phyloP scores from a whole-genome alignment of 2,888 invertebrate species.

The Apomyelois bistriatella region DNA sequence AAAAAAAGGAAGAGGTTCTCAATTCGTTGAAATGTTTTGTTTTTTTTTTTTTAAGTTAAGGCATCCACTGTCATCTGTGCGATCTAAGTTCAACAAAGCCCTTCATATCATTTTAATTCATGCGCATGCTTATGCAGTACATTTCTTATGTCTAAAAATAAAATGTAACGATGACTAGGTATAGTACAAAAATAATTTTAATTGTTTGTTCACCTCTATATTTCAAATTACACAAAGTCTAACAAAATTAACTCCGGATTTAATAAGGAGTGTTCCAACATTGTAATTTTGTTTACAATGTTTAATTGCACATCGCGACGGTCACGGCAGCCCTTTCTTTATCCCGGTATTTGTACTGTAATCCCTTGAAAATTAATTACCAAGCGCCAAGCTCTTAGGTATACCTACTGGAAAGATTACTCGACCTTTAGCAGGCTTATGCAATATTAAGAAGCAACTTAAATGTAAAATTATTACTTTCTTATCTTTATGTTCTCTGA shows the following conservation, averaged over 20 bases:
- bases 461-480: constrained; percentile 7
- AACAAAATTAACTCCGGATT: constrained; percentile 1
- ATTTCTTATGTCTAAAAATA: too few species aligned
- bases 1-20: too few species aligned
- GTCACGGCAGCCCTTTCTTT: constrained; percentile 51
- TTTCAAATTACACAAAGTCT: constrained; percentile 1
- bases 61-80: too few species aligned
- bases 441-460: constrained; percentile 37
- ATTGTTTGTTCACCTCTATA: not conserved
- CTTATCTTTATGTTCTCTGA: not conserved
- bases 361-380: constrained; percentile 76
- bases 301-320: constrained; percentile 52
- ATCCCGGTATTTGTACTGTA: constrained; percentile 66
- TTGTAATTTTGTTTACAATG: constrained; percentile 47
- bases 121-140: too few species aligned
- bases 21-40: too few species aligned
- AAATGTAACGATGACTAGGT: too few species aligned
- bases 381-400: constrained; percentile 43
- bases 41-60: too few species aligned
- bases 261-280: constrained; percentile 22
- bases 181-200: too few species aligned
- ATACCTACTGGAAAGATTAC: constrained; percentile 39
- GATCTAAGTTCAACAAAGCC: too few species aligned
- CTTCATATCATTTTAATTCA: too few species aligned
- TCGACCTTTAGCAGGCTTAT: constrained; percentile 49